These are phyloP conservation scores for Callopanchax toddi DNA, from an alignment of 2,113 vertebrate species.

Conservation along the genomic window DNA sequence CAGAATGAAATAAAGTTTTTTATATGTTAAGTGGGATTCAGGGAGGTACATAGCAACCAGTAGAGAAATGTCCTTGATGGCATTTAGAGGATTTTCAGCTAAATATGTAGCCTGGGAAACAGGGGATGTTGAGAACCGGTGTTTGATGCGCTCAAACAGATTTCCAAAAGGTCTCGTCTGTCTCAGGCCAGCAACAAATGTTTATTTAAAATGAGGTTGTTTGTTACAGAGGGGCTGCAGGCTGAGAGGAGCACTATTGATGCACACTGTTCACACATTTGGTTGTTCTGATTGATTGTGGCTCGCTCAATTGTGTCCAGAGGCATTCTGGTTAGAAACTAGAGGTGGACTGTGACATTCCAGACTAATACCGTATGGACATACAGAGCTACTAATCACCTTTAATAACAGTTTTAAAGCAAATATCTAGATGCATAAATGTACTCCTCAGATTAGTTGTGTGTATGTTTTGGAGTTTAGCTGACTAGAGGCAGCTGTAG, in stretches of 20 bases:
- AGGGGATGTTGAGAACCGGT: not conserved
- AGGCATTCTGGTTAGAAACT: not conserved
- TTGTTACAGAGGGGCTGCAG: not conserved
- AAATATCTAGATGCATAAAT: not conserved
- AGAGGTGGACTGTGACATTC: not conserved
- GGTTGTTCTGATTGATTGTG: not conserved
- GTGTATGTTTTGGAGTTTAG: too few species aligned
- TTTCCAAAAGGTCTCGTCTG: not conserved
- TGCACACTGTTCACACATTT: not conserved
- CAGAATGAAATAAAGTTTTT: not conserved
- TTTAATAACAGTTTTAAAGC: not conserved
- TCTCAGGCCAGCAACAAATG: not conserved
- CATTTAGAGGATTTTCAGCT: constrained; percentile 10
- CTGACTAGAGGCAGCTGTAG: too few species aligned
- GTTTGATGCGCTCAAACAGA: constrained; percentile 3
- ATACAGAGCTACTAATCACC: not conserved
- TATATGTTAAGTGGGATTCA: constrained; percentile 4
- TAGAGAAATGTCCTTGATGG: constrained; percentile 9
- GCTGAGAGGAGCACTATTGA: not conserved
- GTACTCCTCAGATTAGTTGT: not conserved
- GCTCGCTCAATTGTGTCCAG: not conserved
- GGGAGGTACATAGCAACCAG: not conserved
- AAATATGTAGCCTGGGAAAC: constrained; percentile 1
- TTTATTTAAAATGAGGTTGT: not conserved
- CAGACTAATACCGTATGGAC: not conserved